Evolutionary conservation across 2,113 vertebrate genomes (phyloP).

Genomic region (Orthonyx spaldingii): DNA sequence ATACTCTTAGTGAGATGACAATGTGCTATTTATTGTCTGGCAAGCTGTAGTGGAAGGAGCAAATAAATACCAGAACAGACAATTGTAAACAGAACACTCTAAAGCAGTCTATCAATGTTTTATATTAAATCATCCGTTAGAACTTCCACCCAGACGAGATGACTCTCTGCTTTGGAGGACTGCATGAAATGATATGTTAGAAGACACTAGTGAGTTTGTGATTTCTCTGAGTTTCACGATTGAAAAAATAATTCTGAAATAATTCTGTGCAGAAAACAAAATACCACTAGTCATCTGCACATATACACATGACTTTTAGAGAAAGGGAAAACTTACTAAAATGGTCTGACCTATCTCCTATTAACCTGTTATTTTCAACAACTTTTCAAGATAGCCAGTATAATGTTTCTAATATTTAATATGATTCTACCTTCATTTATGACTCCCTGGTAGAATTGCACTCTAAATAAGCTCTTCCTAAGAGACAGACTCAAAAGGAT

Average conservation of each 20-base stretch:
- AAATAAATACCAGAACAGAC: neutral
- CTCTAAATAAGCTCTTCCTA: constrained; percentile 56
- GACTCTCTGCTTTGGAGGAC: neutral
- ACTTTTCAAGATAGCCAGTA: neutral
- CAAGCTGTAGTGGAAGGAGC: neutral
- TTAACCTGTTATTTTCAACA: constrained; percentile 34
- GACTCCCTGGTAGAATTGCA: neutral
- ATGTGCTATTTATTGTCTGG: constrained; percentile 14
- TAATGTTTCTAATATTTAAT: constrained; percentile 27
- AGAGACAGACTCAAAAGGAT: constrained; percentile 35
- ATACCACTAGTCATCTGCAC: neutral
- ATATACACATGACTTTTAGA: neutral
- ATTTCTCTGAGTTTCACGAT: neutral
- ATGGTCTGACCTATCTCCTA: neutral
- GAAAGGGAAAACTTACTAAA: neutral
- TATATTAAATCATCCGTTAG: constrained; percentile 13
- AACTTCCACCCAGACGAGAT: neutral
- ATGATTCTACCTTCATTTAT: constrained; percentile 51
- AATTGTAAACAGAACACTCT: constrained; percentile 18
- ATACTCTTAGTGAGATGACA: neutral
- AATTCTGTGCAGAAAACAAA: neutral
- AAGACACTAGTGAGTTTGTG: neutral
- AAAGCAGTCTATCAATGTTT: neutral
- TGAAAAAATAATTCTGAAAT: constrained; percentile 17
- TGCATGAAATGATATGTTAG: neutral